Evolutionary conservation across 1,140 invertebrate genomes (phyloP).

Genomic region (Argopecten irradians): DNA sequence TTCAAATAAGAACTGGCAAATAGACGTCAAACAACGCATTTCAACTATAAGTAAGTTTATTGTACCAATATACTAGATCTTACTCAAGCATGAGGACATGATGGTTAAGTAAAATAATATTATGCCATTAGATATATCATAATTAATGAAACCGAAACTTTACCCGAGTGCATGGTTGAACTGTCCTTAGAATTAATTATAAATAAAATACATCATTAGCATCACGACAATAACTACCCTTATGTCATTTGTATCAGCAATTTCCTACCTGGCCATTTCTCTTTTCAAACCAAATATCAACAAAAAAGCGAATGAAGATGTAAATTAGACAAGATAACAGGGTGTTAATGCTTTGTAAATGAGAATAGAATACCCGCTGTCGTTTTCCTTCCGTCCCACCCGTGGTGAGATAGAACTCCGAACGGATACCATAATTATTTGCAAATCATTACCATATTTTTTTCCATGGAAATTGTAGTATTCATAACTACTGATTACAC

Average conservation of each 20-base stretch:
- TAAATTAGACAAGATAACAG: constrained; percentile 9
- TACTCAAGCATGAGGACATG: too few species aligned
- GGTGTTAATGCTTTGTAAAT: neutral
- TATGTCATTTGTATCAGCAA: neutral
- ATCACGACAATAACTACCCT: neutral
- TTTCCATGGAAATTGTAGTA: constrained; percentile 37
- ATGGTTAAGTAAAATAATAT: too few species aligned
- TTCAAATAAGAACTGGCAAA: too few species aligned
- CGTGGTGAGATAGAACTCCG: constrained; percentile 24
- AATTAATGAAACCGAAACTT: neutral
- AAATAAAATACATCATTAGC: neutral
- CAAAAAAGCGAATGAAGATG: constrained; percentile 7
- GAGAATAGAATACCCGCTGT: constrained; percentile 15
- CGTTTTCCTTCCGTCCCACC: neutral
- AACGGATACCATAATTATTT: constrained; percentile 38
- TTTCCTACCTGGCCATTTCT: neutral
- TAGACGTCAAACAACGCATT: too few species aligned
- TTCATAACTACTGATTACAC: constrained; percentile 49
- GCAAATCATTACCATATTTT: constrained; percentile 40
- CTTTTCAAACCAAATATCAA: constrained; percentile 2
- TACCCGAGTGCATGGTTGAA: too few species aligned
- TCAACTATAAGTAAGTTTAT: too few species aligned
- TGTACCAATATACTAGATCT: too few species aligned
- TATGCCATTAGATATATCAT: too few species aligned
- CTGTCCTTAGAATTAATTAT: neutral